A percentile compares a stretch with the other conserved stretches of the same genome.
These are phyloP conservation scores for Eurosta solidaginis DNA, from an alignment of 1,140 invertebrate species.

Conservation along the genomic window DNA sequence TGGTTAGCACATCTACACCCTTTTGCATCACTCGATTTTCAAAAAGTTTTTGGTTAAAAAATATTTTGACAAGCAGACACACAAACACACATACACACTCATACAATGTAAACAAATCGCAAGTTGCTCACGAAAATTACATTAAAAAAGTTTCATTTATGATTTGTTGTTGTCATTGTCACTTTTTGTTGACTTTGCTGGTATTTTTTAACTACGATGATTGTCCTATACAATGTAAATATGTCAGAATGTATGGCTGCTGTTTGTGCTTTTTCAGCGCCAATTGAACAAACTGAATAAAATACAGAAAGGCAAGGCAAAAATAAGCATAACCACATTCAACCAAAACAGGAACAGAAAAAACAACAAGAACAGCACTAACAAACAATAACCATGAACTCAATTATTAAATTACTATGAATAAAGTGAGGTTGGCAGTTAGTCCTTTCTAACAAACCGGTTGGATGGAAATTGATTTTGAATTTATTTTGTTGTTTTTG, in stretches of 20 bases:
- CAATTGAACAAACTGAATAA: not conserved
- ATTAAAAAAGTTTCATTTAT: conserved; percentile 23
- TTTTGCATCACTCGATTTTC: not conserved
- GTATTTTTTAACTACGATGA: not conserved
- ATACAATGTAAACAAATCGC: not conserved
- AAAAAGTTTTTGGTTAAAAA: not conserved
- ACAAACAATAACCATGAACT: not conserved
- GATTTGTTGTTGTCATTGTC: not conserved
- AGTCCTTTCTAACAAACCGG: not conserved
- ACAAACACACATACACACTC: too few relatives aligned
- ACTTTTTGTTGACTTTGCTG: not conserved
- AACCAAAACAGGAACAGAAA: too few relatives aligned
- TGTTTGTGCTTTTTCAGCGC: not conserved
- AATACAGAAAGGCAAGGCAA: not conserved
- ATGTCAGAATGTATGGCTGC: not conserved
- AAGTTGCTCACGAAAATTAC: conserved; percentile 20
- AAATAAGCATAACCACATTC: not conserved
- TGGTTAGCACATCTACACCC: not conserved
- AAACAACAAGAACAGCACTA: not conserved
- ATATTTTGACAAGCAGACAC: too few relatives aligned
- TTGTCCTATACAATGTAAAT: not conserved
- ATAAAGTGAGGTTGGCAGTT: conserved; percentile 4
- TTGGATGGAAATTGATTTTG: not conserved
- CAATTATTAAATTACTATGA: conserved; percentile 15
- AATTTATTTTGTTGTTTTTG: not conserved